Conservation (phyloP, 2,113 vertebrate genomes). For the Taxidea taxus region DNA sequence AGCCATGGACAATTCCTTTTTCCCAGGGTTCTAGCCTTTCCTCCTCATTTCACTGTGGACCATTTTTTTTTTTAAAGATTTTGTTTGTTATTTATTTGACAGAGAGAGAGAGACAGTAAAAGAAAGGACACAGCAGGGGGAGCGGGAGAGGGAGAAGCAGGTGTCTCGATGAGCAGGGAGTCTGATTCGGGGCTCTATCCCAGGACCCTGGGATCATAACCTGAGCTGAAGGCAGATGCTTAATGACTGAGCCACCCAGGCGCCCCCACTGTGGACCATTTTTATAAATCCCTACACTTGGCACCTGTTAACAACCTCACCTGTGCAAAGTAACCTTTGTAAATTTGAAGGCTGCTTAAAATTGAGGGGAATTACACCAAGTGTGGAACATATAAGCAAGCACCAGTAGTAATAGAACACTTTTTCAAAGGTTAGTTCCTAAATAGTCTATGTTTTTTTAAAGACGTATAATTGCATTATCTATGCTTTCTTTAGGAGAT, state of each 20-base stretch:
- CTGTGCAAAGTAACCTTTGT: not conserved
- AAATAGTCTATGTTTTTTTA: not conserved
- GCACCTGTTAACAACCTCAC: not conserved
- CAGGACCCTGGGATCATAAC: too few species aligned
- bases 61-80: not conserved
- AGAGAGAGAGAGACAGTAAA: too few species aligned
- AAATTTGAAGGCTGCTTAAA: not conserved
- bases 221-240: too few species aligned
- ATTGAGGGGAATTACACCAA: not conserved
- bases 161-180: too few species aligned
- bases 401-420: not conserved
- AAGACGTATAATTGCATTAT: not conserved
- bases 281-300: not conserved
- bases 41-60: not conserved
- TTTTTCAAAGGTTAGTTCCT: not conserved
- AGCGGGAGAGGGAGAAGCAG: too few species aligned
- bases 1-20: not conserved
- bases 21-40: not conserved
- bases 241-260: too few species aligned
- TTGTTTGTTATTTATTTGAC: too few species aligned
- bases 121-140: too few species aligned
- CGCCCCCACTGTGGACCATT: not conserved
- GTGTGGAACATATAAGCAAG: not conserved
- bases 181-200: too few species aligned
- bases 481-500: constrained; percentile 8